Base-by-base conservation (phyloP, 2,113 vertebrate species). In the Thermophis baileyi region DNA sequence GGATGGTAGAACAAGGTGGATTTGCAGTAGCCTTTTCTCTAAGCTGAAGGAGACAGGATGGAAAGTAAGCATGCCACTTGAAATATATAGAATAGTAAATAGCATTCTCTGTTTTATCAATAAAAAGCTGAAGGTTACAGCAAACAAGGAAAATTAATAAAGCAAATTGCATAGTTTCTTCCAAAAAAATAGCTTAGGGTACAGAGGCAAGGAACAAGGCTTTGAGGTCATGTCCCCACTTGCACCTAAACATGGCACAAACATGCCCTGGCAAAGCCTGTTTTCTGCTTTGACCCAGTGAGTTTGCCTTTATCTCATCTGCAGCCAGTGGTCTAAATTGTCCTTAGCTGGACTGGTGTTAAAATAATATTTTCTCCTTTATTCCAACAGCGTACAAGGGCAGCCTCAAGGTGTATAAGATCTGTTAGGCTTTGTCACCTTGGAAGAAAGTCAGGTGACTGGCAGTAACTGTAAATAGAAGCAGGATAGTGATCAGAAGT, bases 1-100 rank as follows among this genome's bases (percentile, higher is more conserved):
- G 89, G 94, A 94, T 89, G 90, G 93, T 95, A 92, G 96, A 97
- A 92, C 95, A 96, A 95, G 95, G 90, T 95, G 93, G 30, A 74
- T 60, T 40, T 18, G 63, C 92, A 94, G 93, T 92, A 92, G 87
- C 16, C 94, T 95, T 95, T 90, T 92, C 89, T 90, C 18, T 81
- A 95, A 90, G 87, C 94, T 95, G 92, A 92, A 90, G 93, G 92
- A 95, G 93, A 91, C 94, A 95, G 90, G 94, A 54, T 91, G 92
- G 4, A 60, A 90, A 92, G 91, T 93, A 94, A 96, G 35, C 18
- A 18, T 30, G 94, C 50, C 90, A 93, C 92, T 95, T 94, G 93
- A 94, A 96, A 95, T 30, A 40, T 18, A 49, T 7, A 88, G 25
- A 57, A n/a, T 18, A 3, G n/a, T 47, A 44, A 81, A 81, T 44